Conservation (phyloP, 1,140 invertebrate genomes). For the Probaryconus sp. region DNA sequence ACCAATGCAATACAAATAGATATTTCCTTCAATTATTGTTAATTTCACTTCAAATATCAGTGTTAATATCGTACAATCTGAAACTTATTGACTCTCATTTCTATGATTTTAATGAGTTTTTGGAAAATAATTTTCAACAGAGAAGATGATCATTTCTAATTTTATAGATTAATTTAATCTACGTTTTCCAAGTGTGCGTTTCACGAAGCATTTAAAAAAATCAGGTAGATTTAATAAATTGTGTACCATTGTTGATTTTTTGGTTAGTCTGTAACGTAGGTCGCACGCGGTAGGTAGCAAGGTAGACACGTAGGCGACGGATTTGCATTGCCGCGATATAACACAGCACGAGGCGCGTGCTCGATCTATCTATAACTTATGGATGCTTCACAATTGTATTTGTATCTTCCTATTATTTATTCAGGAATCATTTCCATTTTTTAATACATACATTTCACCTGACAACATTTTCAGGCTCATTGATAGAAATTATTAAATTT, state of each 20-base stretch:
- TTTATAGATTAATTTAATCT: too few species aligned
- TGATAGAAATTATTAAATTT: too few species aligned
- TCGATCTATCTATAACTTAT: conserved; percentile 35
- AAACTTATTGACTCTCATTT: too few species aligned
- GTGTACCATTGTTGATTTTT: conserved; percentile 8
- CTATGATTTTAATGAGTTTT: too few species aligned
- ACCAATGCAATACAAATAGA: too few species aligned
- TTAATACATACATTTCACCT: not conserved
- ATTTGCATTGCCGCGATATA: conserved; percentile 35
- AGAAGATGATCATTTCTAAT: too few species aligned
- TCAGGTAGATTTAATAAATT: not conserved
- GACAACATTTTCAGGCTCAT: not conserved
- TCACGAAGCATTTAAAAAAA: too few species aligned
- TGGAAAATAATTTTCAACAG: too few species aligned
- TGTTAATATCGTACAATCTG: too few species aligned
- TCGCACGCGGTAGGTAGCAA: conserved; percentile 34
- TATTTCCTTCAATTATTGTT: too few species aligned
- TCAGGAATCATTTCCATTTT: not conserved
- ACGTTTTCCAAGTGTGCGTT: too few species aligned
- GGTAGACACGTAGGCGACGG: conserved; percentile 57
- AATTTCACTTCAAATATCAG: too few species aligned
- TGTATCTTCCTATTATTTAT: not conserved
- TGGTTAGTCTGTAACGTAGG: conserved; percentile 21
- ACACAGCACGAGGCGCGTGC: conserved; percentile 28
- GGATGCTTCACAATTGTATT: conserved; percentile 13